These are phyloP conservation scores for Tenthredo scrophulariae DNA, from an alignment of 2,888 invertebrate species.

Conservation along the genomic window DNA sequence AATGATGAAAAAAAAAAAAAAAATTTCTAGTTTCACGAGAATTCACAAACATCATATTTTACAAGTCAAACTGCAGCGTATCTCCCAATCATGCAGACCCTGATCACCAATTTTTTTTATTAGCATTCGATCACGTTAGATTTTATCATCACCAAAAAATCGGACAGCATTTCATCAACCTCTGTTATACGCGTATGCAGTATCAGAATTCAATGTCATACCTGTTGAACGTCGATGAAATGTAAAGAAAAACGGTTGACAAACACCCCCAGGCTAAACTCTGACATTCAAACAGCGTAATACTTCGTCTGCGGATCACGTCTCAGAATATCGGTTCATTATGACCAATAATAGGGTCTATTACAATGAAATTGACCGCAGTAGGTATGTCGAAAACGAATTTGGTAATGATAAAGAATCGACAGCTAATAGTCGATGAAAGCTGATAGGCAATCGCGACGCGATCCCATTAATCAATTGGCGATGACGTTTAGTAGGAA, in stretches of 20 bases:
- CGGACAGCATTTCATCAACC: not conserved
- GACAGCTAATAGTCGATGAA: not conserved
- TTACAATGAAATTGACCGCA: not conserved
- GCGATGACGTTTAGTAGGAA: not conserved
- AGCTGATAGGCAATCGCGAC: not conserved
- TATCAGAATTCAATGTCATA: not conserved
- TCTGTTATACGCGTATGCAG: not conserved
- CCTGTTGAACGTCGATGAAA: not conserved
- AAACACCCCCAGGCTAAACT: not conserved
- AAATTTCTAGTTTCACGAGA: not conserved
- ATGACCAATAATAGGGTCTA: not conserved
- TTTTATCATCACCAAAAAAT: not conserved
- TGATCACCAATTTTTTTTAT: not conserved
- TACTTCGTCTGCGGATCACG: not conserved
- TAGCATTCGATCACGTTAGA: not conserved
- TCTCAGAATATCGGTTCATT: not conserved
- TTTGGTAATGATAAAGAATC: not conserved
- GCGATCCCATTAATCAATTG: not conserved
- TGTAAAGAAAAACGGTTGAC: not conserved
- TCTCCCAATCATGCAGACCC: not conserved
- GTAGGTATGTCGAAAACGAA: not conserved
- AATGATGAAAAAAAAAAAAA: not conserved
- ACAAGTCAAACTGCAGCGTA: not conserved
- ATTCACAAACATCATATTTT: not conserved
- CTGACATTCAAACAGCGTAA: not conserved